Evolutionary conservation across 2,888 invertebrate species (phyloP), one percentile per base, ranked within the genome.

Genomic region (Seira sanloemensis): DNA sequence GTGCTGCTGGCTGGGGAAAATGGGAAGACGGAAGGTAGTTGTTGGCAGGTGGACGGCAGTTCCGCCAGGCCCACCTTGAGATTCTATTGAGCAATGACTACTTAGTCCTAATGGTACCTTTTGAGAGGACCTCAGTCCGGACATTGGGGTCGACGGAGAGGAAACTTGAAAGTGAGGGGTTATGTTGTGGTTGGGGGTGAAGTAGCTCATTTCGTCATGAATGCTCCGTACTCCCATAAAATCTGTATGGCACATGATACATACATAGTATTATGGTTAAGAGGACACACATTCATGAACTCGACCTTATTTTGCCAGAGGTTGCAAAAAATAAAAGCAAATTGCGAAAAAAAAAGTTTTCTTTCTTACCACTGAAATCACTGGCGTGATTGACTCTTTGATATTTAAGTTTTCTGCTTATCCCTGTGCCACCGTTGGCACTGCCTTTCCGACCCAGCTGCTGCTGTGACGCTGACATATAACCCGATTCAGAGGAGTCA

Each of bases 361-460:
- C 7, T 66, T 24, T 66, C 86, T 88, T 80, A 89, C 88, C 88
- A 84, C 86, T 88, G 79, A 89, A 89, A 78, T 89, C 89, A 67
- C 86, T 86, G 23, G 83, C 88, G 73, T 88, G 88, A 81, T 89
- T 89, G 73, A 89, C 89, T 71, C 88, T 85, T 80, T 88, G 88
- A 87, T 89, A 89, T 81, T 89, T 89, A 72, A 84, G 86, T 86
- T 89, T 88, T 69, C 84, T 84, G 74, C 73, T 89, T 18, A 86
- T 86, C 58, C 74, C 78, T 12, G 78, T 75, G 84, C 84, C 79
- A 82, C 84, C 77, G 69, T 85, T 85, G 66, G 78, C 84, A 66
- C 87, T 73, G 37, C 75, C 68, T 78, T 86, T 84, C 81, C 86
- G 71, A 72, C 80, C 83, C 76, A 82, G 76, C 73, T 80, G 83